A percentile compares a stretch with the other conserved stretches of the same genome.
These are phyloP conservation scores for Drosophila repletoides DNA, from an alignment of 1,140 invertebrate species.

Conservation along the genomic window DNA sequence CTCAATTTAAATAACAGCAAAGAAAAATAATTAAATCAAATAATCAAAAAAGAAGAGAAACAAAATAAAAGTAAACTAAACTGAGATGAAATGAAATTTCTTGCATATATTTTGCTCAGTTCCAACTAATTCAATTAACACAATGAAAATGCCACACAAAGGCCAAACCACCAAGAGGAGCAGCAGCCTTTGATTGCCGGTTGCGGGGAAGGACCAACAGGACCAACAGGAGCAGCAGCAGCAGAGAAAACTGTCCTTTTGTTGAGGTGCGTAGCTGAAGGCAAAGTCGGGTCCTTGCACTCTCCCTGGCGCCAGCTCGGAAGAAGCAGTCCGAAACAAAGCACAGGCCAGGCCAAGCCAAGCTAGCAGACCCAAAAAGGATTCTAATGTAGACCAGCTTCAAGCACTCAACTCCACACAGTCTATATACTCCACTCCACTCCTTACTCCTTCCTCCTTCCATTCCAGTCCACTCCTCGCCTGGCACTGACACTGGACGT, in stretches of 20 bases:
- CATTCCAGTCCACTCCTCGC: background rate
- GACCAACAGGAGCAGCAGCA: background rate
- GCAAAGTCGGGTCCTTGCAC: conserved; percentile 66
- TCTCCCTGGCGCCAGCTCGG: background rate
- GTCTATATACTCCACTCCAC: background rate
- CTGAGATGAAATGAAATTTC: conserved; percentile 59
- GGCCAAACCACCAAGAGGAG: background rate
- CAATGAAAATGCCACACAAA: conserved; percentile 57
- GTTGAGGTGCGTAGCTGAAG: conserved; percentile 38
- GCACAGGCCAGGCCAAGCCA: too few species aligned
- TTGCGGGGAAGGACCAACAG: background rate
- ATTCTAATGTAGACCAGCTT: conserved; percentile 30
- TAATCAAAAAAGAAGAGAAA: conserved; percentile 46
- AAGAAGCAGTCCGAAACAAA: conserved; percentile 22
- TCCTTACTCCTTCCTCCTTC: background rate
- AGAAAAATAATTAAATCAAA: conserved; percentile 39
- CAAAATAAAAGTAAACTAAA: conserved; percentile 34
- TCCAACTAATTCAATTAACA: conserved; percentile 75
- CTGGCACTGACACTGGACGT: conserved; percentile 46
- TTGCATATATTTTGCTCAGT: conserved; percentile 60
- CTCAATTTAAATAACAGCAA: conserved; percentile 36
- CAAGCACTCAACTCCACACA: background rate
- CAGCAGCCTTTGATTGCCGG: conserved; percentile 16
- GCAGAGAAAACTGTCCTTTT: conserved; percentile 34
- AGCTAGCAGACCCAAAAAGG: conserved; percentile 32